Conservation (phyloP, 2,888 invertebrate genomes). For the Therioaphis trifolii region DNA sequence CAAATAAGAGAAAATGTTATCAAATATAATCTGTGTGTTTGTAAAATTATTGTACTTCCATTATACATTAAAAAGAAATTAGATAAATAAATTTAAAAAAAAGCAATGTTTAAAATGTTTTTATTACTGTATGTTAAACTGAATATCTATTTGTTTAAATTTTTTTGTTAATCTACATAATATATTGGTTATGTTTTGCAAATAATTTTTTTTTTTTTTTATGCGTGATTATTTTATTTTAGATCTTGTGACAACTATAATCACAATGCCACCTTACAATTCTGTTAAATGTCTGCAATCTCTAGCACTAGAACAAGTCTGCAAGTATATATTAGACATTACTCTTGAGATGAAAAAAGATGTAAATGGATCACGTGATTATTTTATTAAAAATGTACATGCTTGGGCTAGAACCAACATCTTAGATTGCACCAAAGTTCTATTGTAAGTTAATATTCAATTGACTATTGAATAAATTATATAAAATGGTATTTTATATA, state of each 20-base stretch:
- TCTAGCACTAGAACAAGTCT: conserved; percentile 28
- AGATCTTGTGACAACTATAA: conserved; percentile 11
- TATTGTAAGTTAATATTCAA: conserved; percentile 39
- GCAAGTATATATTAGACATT: conserved; percentile 26
- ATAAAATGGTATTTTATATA: not conserved
- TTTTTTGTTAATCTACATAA: too few species aligned
- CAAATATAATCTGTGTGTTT: too few species aligned
- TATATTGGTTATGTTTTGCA: not conserved
- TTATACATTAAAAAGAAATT: not conserved
- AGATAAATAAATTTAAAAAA: too few species aligned
- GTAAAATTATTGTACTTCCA: too few species aligned
- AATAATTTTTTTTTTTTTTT: not conserved
- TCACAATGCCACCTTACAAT: conserved; percentile 45
- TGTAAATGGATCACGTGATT: conserved; percentile 17
- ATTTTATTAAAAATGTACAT: conserved; percentile 54
- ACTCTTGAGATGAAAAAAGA: conserved; percentile 25
- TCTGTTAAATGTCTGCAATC: conserved; percentile 31
- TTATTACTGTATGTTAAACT: not conserved
- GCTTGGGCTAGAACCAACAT: conserved; percentile 59
- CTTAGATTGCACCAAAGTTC: conserved; percentile 13
- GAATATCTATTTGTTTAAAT: too few species aligned
- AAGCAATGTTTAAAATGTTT: not conserved
- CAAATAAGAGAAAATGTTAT: too few species aligned
- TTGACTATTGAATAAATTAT: not conserved
- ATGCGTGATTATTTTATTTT: not conserved